Evolutionary conservation across 2,888 invertebrate genomes (phyloP), one percentile per base, ranked within the genome.

Genomic region (Lasioglossum morio): DNA sequence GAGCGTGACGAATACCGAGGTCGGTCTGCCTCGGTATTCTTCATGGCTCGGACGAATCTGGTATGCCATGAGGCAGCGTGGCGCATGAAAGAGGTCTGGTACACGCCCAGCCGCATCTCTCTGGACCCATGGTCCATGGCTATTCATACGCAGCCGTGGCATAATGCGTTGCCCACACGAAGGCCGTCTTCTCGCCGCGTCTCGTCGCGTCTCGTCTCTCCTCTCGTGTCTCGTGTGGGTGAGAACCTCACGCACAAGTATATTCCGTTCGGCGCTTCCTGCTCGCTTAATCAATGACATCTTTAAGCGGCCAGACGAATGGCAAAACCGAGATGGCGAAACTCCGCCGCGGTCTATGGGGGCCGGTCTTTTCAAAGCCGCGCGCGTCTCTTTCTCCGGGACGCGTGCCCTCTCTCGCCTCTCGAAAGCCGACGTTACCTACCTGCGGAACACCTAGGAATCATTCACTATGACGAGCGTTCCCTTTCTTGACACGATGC

Each of bases 211-310:
- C 63, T 27, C 4, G 3, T 7, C 16, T 63, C 63, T 30, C 16
- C 16, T 30, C 30, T 16, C 27, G 43, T 27, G 14, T 37, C 48
- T 60, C 86, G 91, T 90, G 87, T 91, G 91, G 89, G 91, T 90
- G 89, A 92, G 89, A 87, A 87, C 91, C 88, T 82, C 88, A 80
- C 87, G 87, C 82, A 83, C 87, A 86, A 84, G 82, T 88, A 34
- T 66, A 87, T 89, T 84, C 87, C 88, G 89, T 87, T 88, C 77
- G 87, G 79, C 79, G 86, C 89, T 92, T 92, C 92, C 92, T 92
- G 88, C 92, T 92, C 92, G 91, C 89, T 92, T 91, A 92, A 92
- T 92, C 92, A 92, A 92, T 92, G 92, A 92, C 92, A 92, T 91
- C 90, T 91, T 91, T 92, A 91, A 92, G 91, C 90, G 87, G 81